Conservation (phyloP, 2,888 invertebrate genomes). For the Phania funesta region DNA sequence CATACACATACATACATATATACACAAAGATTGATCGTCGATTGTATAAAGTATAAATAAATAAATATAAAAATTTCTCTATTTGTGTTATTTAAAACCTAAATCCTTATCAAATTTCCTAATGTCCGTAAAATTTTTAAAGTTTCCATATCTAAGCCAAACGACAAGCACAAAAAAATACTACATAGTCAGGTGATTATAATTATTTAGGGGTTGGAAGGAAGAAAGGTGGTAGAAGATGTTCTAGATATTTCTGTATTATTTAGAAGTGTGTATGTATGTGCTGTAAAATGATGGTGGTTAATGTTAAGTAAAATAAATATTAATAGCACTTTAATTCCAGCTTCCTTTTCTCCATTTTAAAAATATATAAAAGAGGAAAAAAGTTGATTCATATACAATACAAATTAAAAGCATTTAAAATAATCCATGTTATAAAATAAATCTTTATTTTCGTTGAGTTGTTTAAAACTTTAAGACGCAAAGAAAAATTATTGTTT, state of each 20-base stretch:
- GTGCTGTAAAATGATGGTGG: conserved; percentile 38
- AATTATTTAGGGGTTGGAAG: conserved; percentile 20
- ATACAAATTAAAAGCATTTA: too few species aligned
- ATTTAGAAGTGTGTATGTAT: not conserved
- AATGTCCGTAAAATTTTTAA: conserved; percentile 20
- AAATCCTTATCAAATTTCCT: conserved; percentile 51
- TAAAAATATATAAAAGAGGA: too few species aligned
- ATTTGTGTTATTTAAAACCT: too few species aligned
- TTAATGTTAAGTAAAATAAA: conserved; percentile 62
- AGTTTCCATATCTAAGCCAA: conserved; percentile 71
- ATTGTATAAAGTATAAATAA: too few species aligned
- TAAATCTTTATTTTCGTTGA: not conserved
- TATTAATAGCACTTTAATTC: conserved; percentile 62
- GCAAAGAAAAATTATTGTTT: not conserved
- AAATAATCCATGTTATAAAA: too few species aligned
- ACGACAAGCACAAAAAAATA: conserved; percentile 56
- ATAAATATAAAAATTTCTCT: not conserved
- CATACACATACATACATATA: too few species aligned
- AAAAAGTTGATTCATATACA: too few species aligned
- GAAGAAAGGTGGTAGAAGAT: conserved; percentile 30
- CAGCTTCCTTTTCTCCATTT: conserved; percentile 30
- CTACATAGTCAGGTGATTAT: conserved; percentile 59
- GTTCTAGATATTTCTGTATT: too few species aligned
- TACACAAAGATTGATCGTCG: too few species aligned
- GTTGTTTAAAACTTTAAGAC: not conserved